Conservation (phyloP, 37 sponge, comb jelly and placozoan species). For the Cladorhizidae sp. region DNA sequence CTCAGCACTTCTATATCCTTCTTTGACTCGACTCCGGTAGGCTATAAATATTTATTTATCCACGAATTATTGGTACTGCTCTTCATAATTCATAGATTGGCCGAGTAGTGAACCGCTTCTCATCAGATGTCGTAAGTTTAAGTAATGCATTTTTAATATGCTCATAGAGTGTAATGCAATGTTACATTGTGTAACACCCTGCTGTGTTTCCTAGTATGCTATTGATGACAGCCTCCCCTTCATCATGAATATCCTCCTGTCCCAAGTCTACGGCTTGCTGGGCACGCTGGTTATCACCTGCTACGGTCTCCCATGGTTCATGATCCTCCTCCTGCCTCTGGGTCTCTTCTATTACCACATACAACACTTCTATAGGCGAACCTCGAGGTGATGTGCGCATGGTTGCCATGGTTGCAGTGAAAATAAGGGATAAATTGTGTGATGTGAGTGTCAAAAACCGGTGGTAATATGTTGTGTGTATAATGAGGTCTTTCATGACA, state of each 20-base stretch:
- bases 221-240: slow-evolving; percentile 97
- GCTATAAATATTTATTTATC: slow-evolving; percentile 12
- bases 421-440: background rate
- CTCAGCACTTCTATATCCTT: slow-evolving; percentile 82
- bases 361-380: slow-evolving; percentile 91
- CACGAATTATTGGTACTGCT: background rate
- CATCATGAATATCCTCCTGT: slow-evolving; percentile 93
- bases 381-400: too few species aligned
- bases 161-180: background rate
- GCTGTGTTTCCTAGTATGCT: slow-evolving; percentile 66
- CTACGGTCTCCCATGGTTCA: slow-evolving; percentile 93
- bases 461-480: too few species aligned
- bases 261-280: slow-evolving; percentile 83
- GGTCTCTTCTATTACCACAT: slow-evolving; percentile 89
- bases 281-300: slow-evolving; percentile 90
- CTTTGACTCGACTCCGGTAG: slow-evolving; percentile 94
- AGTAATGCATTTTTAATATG: background rate
- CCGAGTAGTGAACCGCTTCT: slow-evolving; percentile 86
- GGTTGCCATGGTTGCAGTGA: background rate
- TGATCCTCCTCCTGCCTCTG: slow-evolving; percentile 79
- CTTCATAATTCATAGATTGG: slow-evolving; percentile 63
- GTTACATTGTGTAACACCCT: background rate
- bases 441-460: background rate
- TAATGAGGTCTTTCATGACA: background rate
- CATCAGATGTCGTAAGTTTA: slow-evolving; percentile 86